phyloP scores from a whole-genome alignment of 2,797 vertebrate genomes.

The Pagetopsis macropterus region DNA sequence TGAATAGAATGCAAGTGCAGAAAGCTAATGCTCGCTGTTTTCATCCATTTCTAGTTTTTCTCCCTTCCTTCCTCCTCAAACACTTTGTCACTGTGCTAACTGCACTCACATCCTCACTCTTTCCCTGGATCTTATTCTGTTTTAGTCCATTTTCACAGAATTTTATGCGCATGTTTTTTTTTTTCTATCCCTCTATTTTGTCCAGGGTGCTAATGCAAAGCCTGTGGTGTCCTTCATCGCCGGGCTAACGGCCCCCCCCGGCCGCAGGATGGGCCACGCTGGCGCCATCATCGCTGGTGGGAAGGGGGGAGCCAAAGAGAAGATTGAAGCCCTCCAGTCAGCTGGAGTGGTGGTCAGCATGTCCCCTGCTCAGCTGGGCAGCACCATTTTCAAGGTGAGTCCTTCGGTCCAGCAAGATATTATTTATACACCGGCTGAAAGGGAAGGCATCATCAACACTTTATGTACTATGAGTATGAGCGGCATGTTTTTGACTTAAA shows the following conservation, averaged over 20 bases:
- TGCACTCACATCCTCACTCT: conserved; percentile 9
- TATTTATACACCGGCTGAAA: neutral
- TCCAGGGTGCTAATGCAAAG: conserved; percentile 91
- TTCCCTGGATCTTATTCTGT: conserved; percentile 12
- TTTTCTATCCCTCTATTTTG: neutral
- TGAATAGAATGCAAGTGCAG: conserved; percentile 69
- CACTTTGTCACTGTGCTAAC: conserved; percentile 16
- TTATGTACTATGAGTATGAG: neutral
- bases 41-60: conserved; percentile 16
- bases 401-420: conserved; percentile 5
- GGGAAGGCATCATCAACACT: conserved; percentile 2
- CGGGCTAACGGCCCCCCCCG: conserved; percentile 95
- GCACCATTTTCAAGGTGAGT: conserved; percentile 96
- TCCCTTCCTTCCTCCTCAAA: conserved; percentile 22
- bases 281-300: conserved; percentile 98
- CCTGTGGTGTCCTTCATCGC: conserved; percentile 99
- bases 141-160: conserved; percentile 1
- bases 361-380: conserved; percentile 97
- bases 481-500: neutral
- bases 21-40: conserved; percentile 49
- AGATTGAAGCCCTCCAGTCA: conserved; percentile 95
- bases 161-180: conserved; percentile 15
- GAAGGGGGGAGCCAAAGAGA: conserved; percentile 98
- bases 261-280: conserved; percentile 96
- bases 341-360: conserved; percentile 96